Conservation (phyloP, 2,888 invertebrate species). For the Diadegma fenestrale region DNA sequence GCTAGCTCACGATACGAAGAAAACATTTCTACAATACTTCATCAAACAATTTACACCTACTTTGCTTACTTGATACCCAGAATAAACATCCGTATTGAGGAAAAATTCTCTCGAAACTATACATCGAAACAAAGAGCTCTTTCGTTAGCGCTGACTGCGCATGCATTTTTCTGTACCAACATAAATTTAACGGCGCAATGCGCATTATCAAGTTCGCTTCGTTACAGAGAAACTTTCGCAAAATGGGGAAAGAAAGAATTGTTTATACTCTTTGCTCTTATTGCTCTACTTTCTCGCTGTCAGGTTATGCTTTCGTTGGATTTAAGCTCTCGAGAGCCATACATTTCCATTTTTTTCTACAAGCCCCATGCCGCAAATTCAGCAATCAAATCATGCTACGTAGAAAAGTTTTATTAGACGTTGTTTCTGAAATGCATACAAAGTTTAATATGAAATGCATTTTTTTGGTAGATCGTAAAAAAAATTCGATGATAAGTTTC, state of each 20-base stretch:
- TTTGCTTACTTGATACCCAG: conserved; percentile 23
- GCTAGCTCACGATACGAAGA: conserved; percentile 6
- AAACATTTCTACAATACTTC: conserved; percentile 48
- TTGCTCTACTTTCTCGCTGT: not conserved
- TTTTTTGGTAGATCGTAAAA: not conserved
- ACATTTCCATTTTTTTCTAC: not conserved
- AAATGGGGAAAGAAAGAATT: not conserved
- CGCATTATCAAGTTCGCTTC: conserved; percentile 21
- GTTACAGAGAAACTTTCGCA: not conserved
- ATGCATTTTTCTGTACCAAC: not conserved
- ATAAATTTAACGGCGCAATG: conserved; percentile 17
- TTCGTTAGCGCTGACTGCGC: not conserved
- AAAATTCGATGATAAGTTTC: too few relatives aligned
- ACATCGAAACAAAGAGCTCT: not conserved
- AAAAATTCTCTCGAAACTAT: conserved; percentile 8
- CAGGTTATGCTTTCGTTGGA: not conserved
- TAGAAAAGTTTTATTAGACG: not conserved
- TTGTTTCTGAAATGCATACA: not conserved
- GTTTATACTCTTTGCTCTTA: not conserved
- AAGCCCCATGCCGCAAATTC: not conserved
- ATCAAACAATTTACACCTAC: conserved; percentile 11
- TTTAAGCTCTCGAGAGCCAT: not conserved
- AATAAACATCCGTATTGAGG: conserved; percentile 28
- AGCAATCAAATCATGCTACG: not conserved
- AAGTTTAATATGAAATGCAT: not conserved